Evolutionary conservation across 2,888 invertebrate genomes (phyloP), one percentile per base, ranked within the genome.

Genomic region (Heliconius aoede): DNA sequence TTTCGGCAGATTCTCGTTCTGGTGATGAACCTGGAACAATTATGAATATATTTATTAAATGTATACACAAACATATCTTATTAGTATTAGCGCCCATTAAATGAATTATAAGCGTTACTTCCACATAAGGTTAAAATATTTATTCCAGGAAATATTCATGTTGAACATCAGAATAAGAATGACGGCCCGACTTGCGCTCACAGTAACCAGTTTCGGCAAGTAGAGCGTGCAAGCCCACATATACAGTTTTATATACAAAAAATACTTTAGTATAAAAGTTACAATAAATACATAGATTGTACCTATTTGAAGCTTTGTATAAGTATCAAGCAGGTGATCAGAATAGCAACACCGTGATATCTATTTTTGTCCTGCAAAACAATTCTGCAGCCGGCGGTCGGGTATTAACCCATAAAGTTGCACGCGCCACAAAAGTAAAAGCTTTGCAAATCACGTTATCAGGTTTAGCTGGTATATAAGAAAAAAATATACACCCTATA

Each of bases 11-110:
- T 84, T 92, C 93, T 72, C 89, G 86, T 83, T 92, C 93, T 79
- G 91, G 92, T 72, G 94, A 88, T 80, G 90, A 89, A 83, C 90
- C 93, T 94, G 90, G 68, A 93, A 92, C 86, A 88, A 88, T 78
- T 72, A 79, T 76, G 75, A 80, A 77, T 36, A n/a, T 51, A 28
- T 26, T 65, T 60, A 74, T 26, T 74, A 65, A 30, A 58, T 55
- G 30, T 60, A 68, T 26, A 58, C 30, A 55, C 32, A 55, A 26
- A 24, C 13, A n/a, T n/a, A 58, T 24, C n/a, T n/a, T 9, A 55
- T 8, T 55, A 55, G 9, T 55, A 11, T 11, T 0, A n/a, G n/a
- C 8, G n/a, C 9, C 1, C n/a, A 11, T 55, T n/a, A 24, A 58
- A 11, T 4, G 24, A 9, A 30, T 28, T 62, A n/a, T 30, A 30